These are phyloP conservation scores for Holothuria glaberrima DNA, from an alignment of 35 echinoderm and acorn worm species.

Conservation along the genomic window DNA sequence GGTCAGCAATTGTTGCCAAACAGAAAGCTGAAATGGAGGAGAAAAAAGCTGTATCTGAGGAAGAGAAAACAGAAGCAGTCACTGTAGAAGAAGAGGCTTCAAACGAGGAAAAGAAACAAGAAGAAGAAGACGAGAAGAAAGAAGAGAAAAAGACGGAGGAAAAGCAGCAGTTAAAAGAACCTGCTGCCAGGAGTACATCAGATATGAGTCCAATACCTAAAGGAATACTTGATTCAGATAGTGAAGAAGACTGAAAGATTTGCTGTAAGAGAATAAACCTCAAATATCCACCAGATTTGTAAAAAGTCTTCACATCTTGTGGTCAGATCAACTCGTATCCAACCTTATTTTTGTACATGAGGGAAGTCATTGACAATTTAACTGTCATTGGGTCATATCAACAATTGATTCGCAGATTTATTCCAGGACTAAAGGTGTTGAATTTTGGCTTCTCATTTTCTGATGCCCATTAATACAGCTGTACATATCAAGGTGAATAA, in stretches of 20 bases:
- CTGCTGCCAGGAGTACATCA: not conserved
- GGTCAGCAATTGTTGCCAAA: slow-evolving; percentile 98
- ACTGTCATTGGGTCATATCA: no score
- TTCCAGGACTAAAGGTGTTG: no score
- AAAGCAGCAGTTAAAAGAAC: not conserved
- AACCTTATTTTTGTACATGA: no score
- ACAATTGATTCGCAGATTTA: no score
- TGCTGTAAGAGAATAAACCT: no score
- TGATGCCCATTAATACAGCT: no score
- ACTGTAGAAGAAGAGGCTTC: slow-evolving; percentile 80
- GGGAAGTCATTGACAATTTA: no score
- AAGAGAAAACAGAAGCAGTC: slow-evolving; percentile 71
- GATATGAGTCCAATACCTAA: not conserved
- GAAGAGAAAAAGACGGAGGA: not conserved
- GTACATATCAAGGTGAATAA: no score
- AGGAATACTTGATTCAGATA: slow-evolving; percentile 45
- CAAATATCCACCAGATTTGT: no score
- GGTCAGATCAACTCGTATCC: no score
- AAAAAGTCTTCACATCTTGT: no score
- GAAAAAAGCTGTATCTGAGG: slow-evolving; percentile 39
- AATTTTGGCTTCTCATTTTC: no score
- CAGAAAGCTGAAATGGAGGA: slow-evolving; percentile 90
- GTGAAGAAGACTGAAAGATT: slow-evolving; percentile 38
- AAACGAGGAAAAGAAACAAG: slow-evolving; percentile 11
- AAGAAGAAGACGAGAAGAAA: not conserved